A percentile compares a stretch with the other conserved stretches of the same genome.
Evolutionary conservation across 2,113 vertebrate species (phyloP).

Genomic region (Oncorhynchus mykiss): DNA sequence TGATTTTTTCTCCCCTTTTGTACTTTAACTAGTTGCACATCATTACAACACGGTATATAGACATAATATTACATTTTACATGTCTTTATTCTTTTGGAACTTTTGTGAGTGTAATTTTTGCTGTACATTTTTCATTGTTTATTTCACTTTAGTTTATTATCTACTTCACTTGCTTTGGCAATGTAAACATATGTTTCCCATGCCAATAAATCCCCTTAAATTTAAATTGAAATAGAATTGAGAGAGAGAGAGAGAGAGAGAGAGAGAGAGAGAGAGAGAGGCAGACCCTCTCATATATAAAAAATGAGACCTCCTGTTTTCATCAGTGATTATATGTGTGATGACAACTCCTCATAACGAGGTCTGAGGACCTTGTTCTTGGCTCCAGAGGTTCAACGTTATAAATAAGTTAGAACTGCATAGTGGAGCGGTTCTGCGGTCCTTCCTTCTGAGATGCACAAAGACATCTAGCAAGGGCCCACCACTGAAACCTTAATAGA

Average conservation of each 20-base stretch:
- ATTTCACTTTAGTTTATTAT: too few species aligned
- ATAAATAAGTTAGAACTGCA: conserved; percentile 74
- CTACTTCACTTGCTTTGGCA: too few species aligned
- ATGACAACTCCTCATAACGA: conserved; percentile 69
- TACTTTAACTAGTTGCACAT: too few species aligned
- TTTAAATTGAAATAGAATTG: too few species aligned
- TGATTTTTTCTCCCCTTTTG: too few species aligned
- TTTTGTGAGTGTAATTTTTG: too few species aligned
- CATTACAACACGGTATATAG: too few species aligned
- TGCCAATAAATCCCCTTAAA: too few species aligned
- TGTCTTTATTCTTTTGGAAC: too few species aligned
- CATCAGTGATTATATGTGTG: conserved; percentile 52
- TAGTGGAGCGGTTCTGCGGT: conserved; percentile 44
- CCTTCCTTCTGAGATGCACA: conserved; percentile 64
- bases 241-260: background rate
- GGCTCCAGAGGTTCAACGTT: conserved; percentile 65
- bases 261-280: conserved; percentile 7
- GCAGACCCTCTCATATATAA: conserved; percentile 55
- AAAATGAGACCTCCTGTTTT: conserved; percentile 66
- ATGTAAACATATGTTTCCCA: too few species aligned
- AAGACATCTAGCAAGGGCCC: conserved; percentile 61
- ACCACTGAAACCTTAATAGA: conserved; percentile 62
- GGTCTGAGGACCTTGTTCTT: conserved; percentile 68
- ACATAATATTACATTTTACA: too few species aligned
- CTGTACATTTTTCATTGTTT: too few species aligned